Base-by-base conservation (phyloP, 1,140 invertebrate species). In the Euwallacea fornicatus region DNA sequence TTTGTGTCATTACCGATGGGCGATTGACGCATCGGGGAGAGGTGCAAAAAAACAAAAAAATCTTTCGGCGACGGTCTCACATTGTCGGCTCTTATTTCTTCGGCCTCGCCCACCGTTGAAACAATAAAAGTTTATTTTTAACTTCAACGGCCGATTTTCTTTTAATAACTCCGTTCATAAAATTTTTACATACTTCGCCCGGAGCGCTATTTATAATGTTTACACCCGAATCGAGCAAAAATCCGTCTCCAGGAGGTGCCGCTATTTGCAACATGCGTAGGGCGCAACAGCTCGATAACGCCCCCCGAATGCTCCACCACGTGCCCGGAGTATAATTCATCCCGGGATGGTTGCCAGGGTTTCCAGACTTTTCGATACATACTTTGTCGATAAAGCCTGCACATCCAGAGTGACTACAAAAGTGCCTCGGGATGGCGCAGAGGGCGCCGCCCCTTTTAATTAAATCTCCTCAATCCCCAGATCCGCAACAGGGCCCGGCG, bases 291-390 rank as follows among this genome's bases (percentile, higher is more conserved):
- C 46, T 50, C 46, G 46, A 50, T 50, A 50, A 13, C 46, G 46
- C 46, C 46, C 21, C 21, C 46, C 13, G 46, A 50, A 50, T 13
- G 9, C 46, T 50, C 9, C 46, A 50, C 9, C 46, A 50, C 46
- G 46, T 50, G 46, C 13, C 46, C 13, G 46, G 46, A 50, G 13
- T 50, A 50, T 13, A 50, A 50, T 50, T 50, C 46, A 50, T 33
- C 46, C 46, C 46, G 46, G 46, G 46, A 50, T 50, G 46, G 46
- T 50, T 50, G 46, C 46, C 46, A 50, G 13, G 46, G 46, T 50
- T 50, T 50, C 46, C 46, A 50, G 46, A 50, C 46, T 50, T 50
- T 50, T 50, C 46, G 46, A 50, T 50, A 50, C 9, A 50, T 50
- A 11, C 46, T 50, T 50, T 50, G 46, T 50, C 46, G 46, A 50